phyloP scores from a whole-genome alignment of 2,113 vertebrate species.

The Dasyurus viverrinus region DNA sequence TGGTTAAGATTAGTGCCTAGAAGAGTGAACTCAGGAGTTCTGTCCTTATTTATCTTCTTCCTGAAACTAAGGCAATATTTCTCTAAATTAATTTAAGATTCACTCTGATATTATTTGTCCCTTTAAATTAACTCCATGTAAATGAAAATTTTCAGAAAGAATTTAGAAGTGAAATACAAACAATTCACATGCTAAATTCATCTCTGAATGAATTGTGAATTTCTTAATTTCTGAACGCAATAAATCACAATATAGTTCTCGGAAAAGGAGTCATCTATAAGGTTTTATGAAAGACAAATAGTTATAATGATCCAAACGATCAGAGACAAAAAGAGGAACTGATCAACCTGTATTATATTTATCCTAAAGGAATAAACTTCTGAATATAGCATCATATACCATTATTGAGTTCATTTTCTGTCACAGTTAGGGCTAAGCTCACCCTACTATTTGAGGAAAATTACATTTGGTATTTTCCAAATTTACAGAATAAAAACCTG shows the following conservation, averaged over 20 bases:
- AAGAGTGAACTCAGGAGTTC: fast-evolving
- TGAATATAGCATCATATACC: background rate
- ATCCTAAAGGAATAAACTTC: conserved; percentile 7
- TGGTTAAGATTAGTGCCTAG: background rate
- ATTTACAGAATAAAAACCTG: conserved; percentile 26
- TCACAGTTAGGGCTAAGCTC: background rate
- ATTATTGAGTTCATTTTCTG: background rate
- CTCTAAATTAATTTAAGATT: background rate
- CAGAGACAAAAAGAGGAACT: background rate
- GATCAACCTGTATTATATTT: background rate
- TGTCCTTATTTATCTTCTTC: background rate
- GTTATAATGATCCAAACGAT: background rate
- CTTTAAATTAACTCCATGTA: conserved; percentile 36
- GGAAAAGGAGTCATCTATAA: conserved; percentile 2
- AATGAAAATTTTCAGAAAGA: background rate
- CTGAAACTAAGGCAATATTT: background rate
- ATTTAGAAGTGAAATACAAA: conserved; percentile 31
- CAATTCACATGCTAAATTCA: background rate
- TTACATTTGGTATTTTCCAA: background rate
- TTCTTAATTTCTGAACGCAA: conserved; percentile 29
- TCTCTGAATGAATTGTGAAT: conserved; percentile 19
- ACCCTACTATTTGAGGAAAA: background rate
- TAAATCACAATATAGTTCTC: conserved; percentile 9
- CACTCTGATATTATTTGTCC: background rate
- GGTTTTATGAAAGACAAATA: conserved; percentile 4